These are phyloP conservation scores for Meriones psammophilus DNA, from an alignment of 2,797 vertebrate species.

Conservation along the genomic window DNA sequence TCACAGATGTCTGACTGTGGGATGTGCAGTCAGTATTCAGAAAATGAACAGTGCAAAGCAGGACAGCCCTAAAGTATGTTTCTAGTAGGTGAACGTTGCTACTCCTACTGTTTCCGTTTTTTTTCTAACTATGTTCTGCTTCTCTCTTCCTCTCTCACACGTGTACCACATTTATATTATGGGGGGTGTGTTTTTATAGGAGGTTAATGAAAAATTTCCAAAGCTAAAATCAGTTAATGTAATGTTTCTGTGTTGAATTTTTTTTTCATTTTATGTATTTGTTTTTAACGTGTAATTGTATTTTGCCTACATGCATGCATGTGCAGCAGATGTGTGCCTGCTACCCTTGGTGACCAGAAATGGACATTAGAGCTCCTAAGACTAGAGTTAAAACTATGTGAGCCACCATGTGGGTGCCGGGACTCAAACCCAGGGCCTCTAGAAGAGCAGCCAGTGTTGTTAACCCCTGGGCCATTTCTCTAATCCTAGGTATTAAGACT, in stretches of 20 bases:
- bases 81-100: constrained; percentile 23
- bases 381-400: neutral
- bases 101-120: neutral
- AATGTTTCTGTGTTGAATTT: constrained; percentile 27
- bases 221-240: neutral
- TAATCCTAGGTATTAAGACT: neutral
- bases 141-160: neutral
- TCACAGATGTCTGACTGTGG: neutral
- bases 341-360: neutral
- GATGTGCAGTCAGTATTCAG: constrained; percentile 15
- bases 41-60: constrained; percentile 44
- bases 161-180: neutral
- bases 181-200: neutral
- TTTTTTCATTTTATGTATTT: neutral
- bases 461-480: neutral
- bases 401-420: neutral
- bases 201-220: constrained; percentile 41
- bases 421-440: neutral
- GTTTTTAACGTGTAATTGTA: neutral
- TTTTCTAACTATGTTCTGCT: constrained; percentile 4
- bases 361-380: neutral
- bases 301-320: neutral
- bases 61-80: neutral
- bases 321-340: neutral
- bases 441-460: neutral